Evolutionary conservation across 2,113 vertebrate genomes (phyloP).

Genomic region (Cephalophus harveyi): DNA sequence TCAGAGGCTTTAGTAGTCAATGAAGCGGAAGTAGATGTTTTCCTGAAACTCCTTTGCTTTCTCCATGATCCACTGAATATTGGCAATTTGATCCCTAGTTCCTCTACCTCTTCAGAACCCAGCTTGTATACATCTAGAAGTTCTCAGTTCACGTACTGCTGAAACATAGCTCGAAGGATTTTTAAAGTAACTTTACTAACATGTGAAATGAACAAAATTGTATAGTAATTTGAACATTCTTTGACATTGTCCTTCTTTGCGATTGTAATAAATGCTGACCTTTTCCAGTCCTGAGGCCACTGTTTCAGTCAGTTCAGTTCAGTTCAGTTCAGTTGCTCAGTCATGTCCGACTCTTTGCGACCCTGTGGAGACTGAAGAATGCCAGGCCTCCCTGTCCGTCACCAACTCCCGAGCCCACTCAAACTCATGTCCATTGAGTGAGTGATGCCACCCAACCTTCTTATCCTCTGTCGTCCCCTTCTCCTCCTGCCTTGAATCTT

Average conservation of each 20-base stretch:
- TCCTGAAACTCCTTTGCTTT: neutral
- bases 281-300: neutral
- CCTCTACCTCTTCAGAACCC: neutral
- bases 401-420: neutral
- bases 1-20: neutral
- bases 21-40: neutral
- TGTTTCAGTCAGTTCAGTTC: neutral
- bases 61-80: neutral
- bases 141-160: neutral
- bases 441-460: no score
- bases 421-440: neutral
- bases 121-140: neutral
- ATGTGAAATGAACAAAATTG: neutral
- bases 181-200: neutral
- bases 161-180: neutral
- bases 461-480: no score
- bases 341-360: accelerated
- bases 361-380: neutral
- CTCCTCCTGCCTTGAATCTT: no score
- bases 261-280: neutral
- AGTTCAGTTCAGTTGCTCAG: neutral
- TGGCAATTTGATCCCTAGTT: neutral
- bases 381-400: neutral
- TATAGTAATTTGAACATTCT: neutral
- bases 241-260: neutral